Percentiles rank a stretch among this genome's conserved stretches.
Conservation (phyloP, 2,888 invertebrate genomes). For the Tachina grossa region DNA sequence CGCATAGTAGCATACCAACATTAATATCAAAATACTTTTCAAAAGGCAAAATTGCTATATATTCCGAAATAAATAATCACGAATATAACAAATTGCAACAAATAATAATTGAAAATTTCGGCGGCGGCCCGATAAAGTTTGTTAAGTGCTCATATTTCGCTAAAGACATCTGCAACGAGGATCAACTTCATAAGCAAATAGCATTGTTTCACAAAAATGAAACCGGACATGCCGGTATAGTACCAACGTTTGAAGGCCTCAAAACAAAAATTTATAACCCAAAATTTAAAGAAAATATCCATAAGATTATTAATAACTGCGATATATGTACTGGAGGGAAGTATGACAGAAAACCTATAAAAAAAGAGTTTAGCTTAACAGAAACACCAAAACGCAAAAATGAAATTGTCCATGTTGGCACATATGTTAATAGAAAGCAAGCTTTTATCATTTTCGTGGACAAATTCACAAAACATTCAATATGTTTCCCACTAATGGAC, state of each 20-base stretch:
- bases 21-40: constrained; percentile 17
- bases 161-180: background rate
- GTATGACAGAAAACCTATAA: constrained; percentile 4
- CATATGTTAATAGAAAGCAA: background rate
- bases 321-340: constrained; percentile 11
- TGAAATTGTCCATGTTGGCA: background rate
- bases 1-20: background rate
- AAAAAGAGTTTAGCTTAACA: background rate
- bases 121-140: background rate
- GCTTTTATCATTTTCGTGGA: background rate
- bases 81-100: constrained; percentile 20
- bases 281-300: background rate
- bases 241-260: constrained; percentile 3
- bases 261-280: constrained; percentile 16
- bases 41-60: constrained; percentile 8
- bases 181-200: constrained; percentile 17
- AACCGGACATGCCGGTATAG: constrained; percentile 20
- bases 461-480: constrained; percentile 11
- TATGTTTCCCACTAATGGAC: background rate
- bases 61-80: constrained; percentile 15
- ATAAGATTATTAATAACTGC: constrained; percentile 1
- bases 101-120: background rate
- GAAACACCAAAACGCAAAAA: background rate
- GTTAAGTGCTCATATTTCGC: constrained; percentile 11
- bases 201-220: constrained; percentile 25